A percentile compares a stretch with the other conserved stretches of the same genome.
These are phyloP conservation scores for Anseranas semipalmata DNA, from an alignment of 2,113 vertebrate species.

Conservation along the genomic window DNA sequence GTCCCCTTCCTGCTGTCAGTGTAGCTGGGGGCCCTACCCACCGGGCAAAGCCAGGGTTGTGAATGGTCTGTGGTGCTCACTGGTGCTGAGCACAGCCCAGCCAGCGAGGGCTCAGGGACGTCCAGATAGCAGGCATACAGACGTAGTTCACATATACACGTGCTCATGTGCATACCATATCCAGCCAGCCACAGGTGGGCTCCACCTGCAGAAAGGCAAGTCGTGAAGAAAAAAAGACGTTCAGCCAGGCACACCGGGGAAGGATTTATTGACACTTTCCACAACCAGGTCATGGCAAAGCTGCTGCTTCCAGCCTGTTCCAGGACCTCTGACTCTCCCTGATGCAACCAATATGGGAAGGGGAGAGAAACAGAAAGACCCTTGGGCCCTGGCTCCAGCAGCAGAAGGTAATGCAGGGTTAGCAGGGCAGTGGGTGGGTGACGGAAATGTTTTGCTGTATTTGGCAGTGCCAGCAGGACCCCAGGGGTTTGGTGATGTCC, in stretches of 20 bases:
- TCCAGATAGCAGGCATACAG: accelerated
- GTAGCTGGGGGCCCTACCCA: neutral
- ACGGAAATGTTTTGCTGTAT: too few species aligned
- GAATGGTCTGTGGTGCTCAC: too few species aligned
- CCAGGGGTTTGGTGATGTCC: neutral
- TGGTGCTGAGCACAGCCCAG: accelerated
- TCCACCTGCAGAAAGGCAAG: neutral
- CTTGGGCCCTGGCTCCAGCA: neutral
- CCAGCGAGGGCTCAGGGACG: accelerated
- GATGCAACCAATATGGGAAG: neutral
- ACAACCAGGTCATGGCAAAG: neutral
- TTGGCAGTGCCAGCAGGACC: neutral
- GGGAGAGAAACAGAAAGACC: neutral
- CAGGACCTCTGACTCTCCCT: neutral
- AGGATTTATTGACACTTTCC: slow-evolving; percentile 25
- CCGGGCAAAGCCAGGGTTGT: accelerated
- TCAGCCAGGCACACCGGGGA: neutral
- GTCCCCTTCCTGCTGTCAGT: neutral
- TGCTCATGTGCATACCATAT: accelerated
- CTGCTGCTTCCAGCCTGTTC: neutral
- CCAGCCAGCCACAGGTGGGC: accelerated
- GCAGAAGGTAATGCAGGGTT: neutral
- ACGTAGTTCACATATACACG: neutral
- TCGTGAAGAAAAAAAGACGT: neutral
- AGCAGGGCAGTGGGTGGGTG: neutral